These are phyloP conservation scores for Amblyjoppa proteus DNA, from an alignment of 2,888 invertebrate genomes.

Conservation along the genomic window DNA sequence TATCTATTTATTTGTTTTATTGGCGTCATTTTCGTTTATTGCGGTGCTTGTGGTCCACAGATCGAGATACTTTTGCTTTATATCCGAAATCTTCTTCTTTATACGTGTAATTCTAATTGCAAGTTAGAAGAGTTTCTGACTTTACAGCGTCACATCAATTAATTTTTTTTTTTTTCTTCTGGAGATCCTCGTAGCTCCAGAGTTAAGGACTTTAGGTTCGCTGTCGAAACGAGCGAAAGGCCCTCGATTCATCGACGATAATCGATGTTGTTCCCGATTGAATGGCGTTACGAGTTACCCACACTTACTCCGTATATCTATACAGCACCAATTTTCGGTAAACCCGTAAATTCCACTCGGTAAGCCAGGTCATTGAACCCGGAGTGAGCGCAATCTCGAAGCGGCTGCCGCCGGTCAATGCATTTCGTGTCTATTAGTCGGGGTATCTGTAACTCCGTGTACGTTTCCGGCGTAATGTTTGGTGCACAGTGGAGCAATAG, in stretches of 20 bases:
- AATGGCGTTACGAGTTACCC: not conserved
- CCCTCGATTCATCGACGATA: not conserved
- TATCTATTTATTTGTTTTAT: too few species aligned
- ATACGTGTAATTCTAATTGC: too few species aligned
- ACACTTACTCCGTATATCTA: not conserved
- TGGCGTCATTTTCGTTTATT: too few species aligned
- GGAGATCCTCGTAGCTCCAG: too few species aligned
- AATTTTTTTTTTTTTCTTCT: too few species aligned
- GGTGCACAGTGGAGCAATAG: not conserved
- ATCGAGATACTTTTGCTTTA: too few species aligned
- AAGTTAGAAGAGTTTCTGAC: too few species aligned
- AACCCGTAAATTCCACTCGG: not conserved
- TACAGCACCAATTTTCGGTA: not conserved
- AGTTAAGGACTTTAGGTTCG: too few species aligned
- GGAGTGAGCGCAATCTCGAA: not conserved
- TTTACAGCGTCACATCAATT: too few species aligned
- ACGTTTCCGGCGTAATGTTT: conserved; percentile 19
- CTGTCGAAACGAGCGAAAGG: too few species aligned
- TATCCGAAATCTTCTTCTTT: too few species aligned
- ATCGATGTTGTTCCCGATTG: not conserved
- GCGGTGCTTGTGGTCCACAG: too few species aligned
- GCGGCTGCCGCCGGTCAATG: not conserved
- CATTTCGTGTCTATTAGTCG: not conserved
- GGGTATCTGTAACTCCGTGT: not conserved
- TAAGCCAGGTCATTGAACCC: not conserved